These are phyloP conservation scores for Sarcophaga rosellei DNA, from an alignment of 2,888 invertebrate genomes.

Conservation along the genomic window DNA sequence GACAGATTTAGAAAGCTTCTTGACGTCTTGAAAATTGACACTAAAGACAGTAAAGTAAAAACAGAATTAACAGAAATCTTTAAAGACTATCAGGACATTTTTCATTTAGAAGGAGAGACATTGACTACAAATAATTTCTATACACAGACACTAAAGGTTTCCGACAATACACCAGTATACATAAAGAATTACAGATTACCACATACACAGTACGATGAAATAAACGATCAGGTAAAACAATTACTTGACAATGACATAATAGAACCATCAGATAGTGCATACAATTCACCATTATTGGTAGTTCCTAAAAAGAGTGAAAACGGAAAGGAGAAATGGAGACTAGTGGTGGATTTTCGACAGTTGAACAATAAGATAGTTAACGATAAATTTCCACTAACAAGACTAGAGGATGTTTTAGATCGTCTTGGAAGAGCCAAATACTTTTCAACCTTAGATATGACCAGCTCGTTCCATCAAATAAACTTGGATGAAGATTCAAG, in stretches of 20 bases:
- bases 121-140: constrained; percentile 27
- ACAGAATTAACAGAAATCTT: constrained; percentile 6
- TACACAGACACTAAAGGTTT: constrained; percentile 13
- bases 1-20: constrained; percentile 2
- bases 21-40: constrained; percentile 2
- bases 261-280: too few species aligned
- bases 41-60: constrained; percentile 3
- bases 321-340: constrained; percentile 17
- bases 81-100: constrained; percentile 25
- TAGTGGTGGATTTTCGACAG: constrained; percentile 20
- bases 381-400: constrained; percentile 1
- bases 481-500: background rate
- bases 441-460: constrained; percentile 16
- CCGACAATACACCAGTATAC: too few species aligned
- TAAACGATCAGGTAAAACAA: too few species aligned
- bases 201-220: too few species aligned
- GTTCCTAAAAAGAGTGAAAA: constrained; percentile 8
- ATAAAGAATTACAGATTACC: too few species aligned
- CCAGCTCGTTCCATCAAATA: constrained; percentile 9
- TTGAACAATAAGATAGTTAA: constrained; percentile 1
- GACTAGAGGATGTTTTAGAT: constrained; percentile 15
- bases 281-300: too few species aligned
- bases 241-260: too few species aligned
- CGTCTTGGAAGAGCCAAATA: constrained; percentile 11
- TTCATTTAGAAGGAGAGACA: constrained; percentile 27